Evolutionary conservation across 2,797 vertebrate species (phyloP).

Genomic region (Morelia viridis): DNA sequence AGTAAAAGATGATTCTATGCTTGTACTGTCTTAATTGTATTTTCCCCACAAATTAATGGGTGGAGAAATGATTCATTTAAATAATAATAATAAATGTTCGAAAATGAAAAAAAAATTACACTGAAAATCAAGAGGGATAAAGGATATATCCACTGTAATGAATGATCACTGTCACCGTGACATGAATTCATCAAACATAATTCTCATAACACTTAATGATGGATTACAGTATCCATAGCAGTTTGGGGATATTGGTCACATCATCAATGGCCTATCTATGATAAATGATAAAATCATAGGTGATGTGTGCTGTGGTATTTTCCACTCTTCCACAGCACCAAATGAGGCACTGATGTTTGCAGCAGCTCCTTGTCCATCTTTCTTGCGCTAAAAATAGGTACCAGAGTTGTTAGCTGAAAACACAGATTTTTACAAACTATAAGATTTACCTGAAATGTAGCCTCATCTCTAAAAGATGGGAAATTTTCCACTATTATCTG

Average conservation of each 20-base stretch:
- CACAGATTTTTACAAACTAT: neutral
- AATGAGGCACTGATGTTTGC: neutral
- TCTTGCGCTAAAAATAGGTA: neutral
- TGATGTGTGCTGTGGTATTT: neutral
- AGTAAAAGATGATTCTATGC: no score
- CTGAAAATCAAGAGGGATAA: neutral
- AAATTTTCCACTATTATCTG: conserved; percentile 85
- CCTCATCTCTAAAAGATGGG: conserved; percentile 91
- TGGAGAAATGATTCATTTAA: no score
- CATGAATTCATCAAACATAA: neutral
- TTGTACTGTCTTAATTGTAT: no score
- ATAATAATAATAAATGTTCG: neutral
- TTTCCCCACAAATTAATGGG: no score
- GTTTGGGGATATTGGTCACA: neutral
- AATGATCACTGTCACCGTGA: neutral
- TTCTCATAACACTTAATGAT: neutral
- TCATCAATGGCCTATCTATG: neutral
- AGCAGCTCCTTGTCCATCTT: neutral
- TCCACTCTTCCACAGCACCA: neutral
- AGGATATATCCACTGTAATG: neutral
- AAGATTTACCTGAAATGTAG: conserved; percentile 82
- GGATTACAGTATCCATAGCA: neutral
- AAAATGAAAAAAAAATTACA: neutral
- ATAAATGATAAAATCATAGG: neutral
- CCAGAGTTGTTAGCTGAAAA: neutral